These are phyloP conservation scores for Temnothorax curvispinosus DNA, from an alignment of 1,140 invertebrate species.

Conservation along the genomic window DNA sequence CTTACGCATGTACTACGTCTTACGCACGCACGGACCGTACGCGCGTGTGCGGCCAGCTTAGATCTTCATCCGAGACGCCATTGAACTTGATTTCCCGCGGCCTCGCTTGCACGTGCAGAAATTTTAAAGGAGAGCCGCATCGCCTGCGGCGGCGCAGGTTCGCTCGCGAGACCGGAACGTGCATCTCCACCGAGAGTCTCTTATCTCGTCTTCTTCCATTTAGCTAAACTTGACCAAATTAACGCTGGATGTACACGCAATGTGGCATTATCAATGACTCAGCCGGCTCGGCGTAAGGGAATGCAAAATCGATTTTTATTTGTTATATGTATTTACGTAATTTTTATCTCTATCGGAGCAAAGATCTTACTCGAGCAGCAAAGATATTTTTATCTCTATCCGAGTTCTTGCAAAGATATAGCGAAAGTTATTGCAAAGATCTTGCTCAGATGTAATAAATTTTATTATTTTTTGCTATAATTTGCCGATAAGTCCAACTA, in stretches of 20 bases:
- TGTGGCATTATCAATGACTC: background rate
- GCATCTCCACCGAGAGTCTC: conserved; percentile 5
- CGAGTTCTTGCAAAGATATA: background rate
- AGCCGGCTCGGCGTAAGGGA: background rate
- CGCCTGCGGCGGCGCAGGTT: conserved; percentile 68
- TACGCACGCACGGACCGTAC: conserved; percentile 40
- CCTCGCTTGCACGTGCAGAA: conserved; percentile 69
- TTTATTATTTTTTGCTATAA: no score
- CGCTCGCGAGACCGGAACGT: conserved; percentile 39
- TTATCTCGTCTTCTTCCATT: conserved; percentile 34
- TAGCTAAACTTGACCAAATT: conserved; percentile 27
- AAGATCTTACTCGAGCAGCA: no score
- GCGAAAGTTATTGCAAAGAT: background rate
- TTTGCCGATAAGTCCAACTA: background rate
- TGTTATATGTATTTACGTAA: background rate
- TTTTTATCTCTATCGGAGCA: background rate
- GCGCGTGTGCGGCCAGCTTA: conserved; percentile 50
- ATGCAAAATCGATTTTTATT: background rate
- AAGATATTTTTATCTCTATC: background rate
- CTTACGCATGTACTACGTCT: conserved; percentile 26
- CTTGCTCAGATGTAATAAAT: background rate
- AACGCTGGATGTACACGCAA: conserved; percentile 1
- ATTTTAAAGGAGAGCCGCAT: conserved; percentile 69
- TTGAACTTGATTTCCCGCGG: conserved; percentile 78
- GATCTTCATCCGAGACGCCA: conserved; percentile 71